Percentiles rank a stretch among this genome's conserved stretches.
These are phyloP conservation scores for Ifrita kowaldi DNA, from an alignment of 2,113 vertebrate genomes.

Conservation along the genomic window DNA sequence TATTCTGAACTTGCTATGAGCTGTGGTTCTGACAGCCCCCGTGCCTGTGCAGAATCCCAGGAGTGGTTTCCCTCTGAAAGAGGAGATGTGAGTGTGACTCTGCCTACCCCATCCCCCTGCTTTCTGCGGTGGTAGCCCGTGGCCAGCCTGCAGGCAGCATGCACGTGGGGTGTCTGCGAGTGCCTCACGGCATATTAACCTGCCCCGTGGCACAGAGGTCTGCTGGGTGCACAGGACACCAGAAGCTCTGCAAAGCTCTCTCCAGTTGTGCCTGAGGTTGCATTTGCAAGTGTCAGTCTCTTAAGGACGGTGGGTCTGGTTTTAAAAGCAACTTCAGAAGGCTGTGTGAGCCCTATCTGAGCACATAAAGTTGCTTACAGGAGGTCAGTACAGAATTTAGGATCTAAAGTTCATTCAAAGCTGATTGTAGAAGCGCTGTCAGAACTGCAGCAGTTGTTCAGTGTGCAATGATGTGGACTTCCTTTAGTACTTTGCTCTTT, in stretches of 20 bases:
- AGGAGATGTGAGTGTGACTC: not conserved
- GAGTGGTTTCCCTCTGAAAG: not conserved
- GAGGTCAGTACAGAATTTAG: not conserved
- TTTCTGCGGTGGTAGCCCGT: not conserved
- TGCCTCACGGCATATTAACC: not conserved
- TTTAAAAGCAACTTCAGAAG: not conserved
- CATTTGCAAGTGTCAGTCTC: not conserved
- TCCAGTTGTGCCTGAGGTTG: not conserved
- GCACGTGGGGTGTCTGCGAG: not conserved
- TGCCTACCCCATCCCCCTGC: not conserved
- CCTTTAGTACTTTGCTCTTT: not conserved
- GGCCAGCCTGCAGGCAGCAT: not conserved
- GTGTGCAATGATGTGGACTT: not conserved
- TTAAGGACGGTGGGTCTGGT: not conserved
- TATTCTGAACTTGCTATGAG: not conserved
- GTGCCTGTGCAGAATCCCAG: not conserved
- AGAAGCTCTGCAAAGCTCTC: not conserved
- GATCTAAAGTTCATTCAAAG: not conserved
- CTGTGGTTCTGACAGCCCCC: not conserved
- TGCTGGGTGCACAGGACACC: not conserved
- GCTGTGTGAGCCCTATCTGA: not conserved
- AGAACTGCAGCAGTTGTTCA: not conserved
- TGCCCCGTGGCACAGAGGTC: not conserved
- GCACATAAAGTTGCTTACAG: not conserved
- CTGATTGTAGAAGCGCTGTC: not conserved